Conservation (phyloP, 2,797 vertebrate species). For the Anguilla obscura region DNA sequence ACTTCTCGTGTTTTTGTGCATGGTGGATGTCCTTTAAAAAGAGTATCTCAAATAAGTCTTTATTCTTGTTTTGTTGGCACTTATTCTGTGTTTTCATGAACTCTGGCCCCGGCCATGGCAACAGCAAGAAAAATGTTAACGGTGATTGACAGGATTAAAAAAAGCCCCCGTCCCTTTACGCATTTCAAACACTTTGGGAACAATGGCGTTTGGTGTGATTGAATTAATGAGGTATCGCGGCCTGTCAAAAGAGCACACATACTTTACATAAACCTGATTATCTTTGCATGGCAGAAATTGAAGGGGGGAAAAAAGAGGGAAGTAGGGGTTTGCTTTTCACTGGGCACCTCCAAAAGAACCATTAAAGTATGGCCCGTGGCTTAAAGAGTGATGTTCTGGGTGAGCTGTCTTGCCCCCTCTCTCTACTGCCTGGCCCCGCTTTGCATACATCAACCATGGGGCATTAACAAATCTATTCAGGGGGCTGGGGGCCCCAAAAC, state of each 20-base stretch:
- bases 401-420: conserved; percentile 74
- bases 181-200: conserved; percentile 99
- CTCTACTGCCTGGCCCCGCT: conserved; percentile 72
- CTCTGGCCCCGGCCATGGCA: conserved; percentile 99
- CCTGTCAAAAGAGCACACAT: conserved; percentile 99
- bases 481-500: conserved; percentile 73
- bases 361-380: conserved; percentile 80
- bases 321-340: conserved; percentile 79
- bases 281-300: conserved; percentile 98
- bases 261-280: conserved; percentile 99
- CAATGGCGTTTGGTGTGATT: conserved; percentile 98
- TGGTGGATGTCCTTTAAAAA: conserved; percentile 97
- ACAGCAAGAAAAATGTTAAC: conserved; percentile 98
- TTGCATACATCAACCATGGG: conserved; percentile 87
- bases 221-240: conserved; percentile 99
- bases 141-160: conserved; percentile 99
- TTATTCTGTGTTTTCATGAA: conserved; percentile 99
- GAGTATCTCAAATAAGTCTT: conserved; percentile 97
- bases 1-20: conserved; percentile 96
- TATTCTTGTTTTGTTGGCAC: conserved; percentile 98
- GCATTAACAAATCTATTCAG: conserved; percentile 97
- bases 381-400: conserved; percentile 80
- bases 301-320: conserved; percentile 74
- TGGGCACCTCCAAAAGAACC: conserved; percentile 79
- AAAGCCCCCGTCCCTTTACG: conserved; percentile 89